Conservation (phyloP, 2,797 vertebrate species). For the Peromyscus eremicus region DNA sequence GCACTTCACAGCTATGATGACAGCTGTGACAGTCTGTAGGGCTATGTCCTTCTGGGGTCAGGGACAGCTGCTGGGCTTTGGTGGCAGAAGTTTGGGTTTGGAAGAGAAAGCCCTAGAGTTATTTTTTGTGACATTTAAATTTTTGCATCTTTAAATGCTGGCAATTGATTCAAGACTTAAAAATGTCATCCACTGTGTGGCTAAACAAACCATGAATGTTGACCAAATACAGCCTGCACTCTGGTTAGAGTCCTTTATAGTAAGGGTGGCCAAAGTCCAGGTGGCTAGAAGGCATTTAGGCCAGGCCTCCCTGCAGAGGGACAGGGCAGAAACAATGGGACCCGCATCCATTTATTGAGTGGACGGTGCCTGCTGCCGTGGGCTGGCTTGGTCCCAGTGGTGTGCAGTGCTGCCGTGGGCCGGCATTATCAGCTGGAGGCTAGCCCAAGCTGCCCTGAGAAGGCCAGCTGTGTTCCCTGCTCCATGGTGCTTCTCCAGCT, state of each 20-base stretch:
- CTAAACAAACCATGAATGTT: conserved; percentile 79
- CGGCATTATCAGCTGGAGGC: background rate
- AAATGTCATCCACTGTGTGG: conserved; percentile 74
- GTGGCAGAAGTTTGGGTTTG: conserved; percentile 19
- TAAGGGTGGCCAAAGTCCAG: background rate
- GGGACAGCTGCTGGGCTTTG: conserved; percentile 5
- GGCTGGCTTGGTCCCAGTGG: background rate
- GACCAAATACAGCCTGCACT: conserved; percentile 68
- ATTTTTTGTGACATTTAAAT: conserved; percentile 70
- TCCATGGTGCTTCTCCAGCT: background rate
- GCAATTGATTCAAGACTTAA: conserved; percentile 76
- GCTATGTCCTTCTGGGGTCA: background rate
- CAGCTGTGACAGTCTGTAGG: background rate
- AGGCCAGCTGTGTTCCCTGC: background rate
- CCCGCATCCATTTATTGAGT: rapidly evolving
- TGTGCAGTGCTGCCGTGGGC: background rate
- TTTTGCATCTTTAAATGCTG: conserved; percentile 79
- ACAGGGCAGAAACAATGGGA: background rate
- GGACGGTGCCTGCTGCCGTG: rapidly evolving
- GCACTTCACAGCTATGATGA: background rate
- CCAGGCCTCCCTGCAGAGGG: background rate
- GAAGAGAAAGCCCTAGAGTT: conserved; percentile 50
- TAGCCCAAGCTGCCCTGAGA: background rate
- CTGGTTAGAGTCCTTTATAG: conserved; percentile 51
- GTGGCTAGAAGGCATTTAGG: background rate